Evolutionary conservation across 1,140 invertebrate species (phyloP).

Genomic region (Teleopsis dalmanni): DNA sequence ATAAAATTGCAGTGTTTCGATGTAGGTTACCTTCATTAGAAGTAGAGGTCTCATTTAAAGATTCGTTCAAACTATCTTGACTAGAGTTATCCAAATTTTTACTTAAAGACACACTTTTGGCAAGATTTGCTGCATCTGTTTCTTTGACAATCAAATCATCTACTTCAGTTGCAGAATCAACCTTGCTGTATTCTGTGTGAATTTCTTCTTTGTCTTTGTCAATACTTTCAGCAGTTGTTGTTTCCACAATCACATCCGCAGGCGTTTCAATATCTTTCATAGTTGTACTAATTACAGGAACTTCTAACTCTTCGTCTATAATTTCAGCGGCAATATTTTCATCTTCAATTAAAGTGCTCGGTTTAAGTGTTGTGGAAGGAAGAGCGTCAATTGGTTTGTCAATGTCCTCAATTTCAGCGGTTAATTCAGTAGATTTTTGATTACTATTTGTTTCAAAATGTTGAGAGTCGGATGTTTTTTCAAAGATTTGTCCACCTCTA

Average conservation of each 20-base stretch:
- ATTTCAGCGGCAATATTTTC: slow-evolving; percentile 31
- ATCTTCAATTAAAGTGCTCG: slow-evolving; percentile 7
- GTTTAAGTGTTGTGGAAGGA: not conserved
- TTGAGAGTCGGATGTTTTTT: not conserved
- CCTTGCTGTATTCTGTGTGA: not conserved
- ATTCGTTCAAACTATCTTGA: too few relatives aligned
- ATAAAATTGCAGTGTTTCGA: too few relatives aligned
- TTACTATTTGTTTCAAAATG: not conserved
- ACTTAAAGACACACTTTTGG: too few relatives aligned
- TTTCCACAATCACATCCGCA: not conserved
- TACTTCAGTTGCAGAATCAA: not conserved
- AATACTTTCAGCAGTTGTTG: not conserved
- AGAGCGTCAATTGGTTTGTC: not conserved
- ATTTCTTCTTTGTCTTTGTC: not conserved
- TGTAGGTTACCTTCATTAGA: too few relatives aligned
- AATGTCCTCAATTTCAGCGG: not conserved
- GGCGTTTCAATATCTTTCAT: not conserved
- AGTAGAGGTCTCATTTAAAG: too few relatives aligned
- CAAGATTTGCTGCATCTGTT: not conserved
- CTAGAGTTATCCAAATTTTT: too few relatives aligned
- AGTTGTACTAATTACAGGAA: not conserved
- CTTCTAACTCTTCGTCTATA: slow-evolving; percentile 18
- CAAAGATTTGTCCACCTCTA: slow-evolving; percentile 17
- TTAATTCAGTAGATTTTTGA: not conserved
- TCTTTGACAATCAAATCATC: not conserved